Conservation (phyloP, 2,113 vertebrate species). For the Morone saxatilis region DNA sequence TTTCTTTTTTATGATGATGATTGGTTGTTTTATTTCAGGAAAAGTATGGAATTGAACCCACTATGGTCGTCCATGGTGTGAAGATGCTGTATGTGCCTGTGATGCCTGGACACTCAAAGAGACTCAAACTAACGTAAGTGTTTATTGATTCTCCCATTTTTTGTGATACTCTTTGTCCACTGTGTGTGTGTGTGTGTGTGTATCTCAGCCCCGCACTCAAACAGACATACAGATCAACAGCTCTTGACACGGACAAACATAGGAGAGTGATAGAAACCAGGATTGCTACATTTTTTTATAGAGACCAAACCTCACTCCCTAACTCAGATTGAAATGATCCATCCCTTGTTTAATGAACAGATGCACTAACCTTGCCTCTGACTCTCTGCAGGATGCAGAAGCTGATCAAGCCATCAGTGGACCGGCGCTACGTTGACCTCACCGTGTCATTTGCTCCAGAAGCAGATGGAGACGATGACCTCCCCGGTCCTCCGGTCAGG, state of each 20-base stretch:
- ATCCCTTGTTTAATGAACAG: not conserved
- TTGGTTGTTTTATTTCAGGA: constrained; percentile 85
- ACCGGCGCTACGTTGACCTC: constrained; percentile 95
- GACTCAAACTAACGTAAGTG: constrained; percentile 95
- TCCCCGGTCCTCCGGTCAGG: constrained; percentile 95
- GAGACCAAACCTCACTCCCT: too few species aligned
- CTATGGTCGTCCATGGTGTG: constrained; percentile 97
- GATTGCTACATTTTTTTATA: too few species aligned
- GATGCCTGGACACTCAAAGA: constrained; percentile 97
- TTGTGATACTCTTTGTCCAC: not conserved
- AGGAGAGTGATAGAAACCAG: too few species aligned
- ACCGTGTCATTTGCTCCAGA: constrained; percentile 97
- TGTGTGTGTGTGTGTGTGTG: too few species aligned
- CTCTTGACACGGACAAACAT: too few species aligned
- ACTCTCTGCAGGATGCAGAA: constrained; percentile 92
- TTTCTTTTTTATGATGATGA: not conserved
- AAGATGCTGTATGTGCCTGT: constrained; percentile 99
- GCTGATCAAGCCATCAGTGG: constrained; percentile 93
- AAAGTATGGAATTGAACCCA: constrained; percentile 96
- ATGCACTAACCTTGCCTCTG: not conserved
- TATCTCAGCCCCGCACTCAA: too few species aligned
- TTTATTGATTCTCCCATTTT: not conserved
- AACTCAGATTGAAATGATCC: not conserved
- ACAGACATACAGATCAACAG: too few species aligned
- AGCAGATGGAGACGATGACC: constrained; percentile 93